Percentiles rank a stretch among this genome's conserved stretches.
Conservation (phyloP, 2,888 invertebrate species). For the Plebejus anna region DNA sequence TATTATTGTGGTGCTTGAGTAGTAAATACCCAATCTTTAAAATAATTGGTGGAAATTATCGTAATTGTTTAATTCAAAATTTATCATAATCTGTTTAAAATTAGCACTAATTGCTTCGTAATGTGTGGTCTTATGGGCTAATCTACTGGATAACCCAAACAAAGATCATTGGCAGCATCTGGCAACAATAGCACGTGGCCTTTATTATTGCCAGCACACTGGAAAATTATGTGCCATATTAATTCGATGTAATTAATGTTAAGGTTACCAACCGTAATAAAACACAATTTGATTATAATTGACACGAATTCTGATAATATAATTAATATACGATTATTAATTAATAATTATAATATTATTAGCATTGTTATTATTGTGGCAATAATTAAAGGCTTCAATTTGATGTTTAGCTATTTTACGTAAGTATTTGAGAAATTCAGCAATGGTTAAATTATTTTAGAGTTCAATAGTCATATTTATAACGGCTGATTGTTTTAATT, state of each 20-base stretch:
- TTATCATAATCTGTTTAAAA: constrained; percentile 3
- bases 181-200: constrained; percentile 25
- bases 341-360: neutral
- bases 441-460: no score
- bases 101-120: neutral
- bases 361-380: neutral
- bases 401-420: neutral
- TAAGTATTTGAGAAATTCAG: neutral
- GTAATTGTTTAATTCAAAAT: neutral
- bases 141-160: constrained; percentile 18
- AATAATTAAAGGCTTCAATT: neutral
- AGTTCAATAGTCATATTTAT: no score
- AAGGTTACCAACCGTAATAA: constrained; percentile 5
- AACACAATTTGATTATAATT: constrained; percentile 5
- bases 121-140: constrained; percentile 12
- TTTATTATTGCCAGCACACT: constrained; percentile 14
- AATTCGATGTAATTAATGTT: constrained; percentile 18
- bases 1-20: no score
- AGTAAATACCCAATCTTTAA: no score
- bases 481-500: no score
- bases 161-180: constrained; percentile 26
- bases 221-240: constrained; percentile 14
- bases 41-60: neutral
- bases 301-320: neutral
- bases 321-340: neutral